Percentiles rank a stretch among this genome's conserved stretches.
Evolutionary conservation across 2,797 vertebrate genomes (phyloP).

Genomic region (Myotis planiceps): DNA sequence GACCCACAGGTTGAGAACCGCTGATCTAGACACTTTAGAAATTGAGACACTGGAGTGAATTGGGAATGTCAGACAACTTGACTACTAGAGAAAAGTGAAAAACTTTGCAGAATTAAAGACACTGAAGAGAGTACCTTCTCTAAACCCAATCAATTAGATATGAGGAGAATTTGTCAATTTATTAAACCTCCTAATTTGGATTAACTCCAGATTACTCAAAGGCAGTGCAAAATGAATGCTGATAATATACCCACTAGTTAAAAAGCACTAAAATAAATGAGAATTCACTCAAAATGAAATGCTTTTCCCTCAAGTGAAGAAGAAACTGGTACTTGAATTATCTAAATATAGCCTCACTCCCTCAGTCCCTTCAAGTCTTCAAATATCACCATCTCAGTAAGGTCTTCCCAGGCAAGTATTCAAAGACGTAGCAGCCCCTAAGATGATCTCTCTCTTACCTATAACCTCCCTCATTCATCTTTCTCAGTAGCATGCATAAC

Average conservation of each 20-base stretch:
- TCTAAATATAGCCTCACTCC: neutral
- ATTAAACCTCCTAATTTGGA: neutral
- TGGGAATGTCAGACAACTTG: neutral
- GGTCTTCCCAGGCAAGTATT: neutral
- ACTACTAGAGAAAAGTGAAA: neutral
- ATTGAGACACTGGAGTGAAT: neutral
- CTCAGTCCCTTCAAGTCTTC: neutral
- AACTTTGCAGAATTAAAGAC: neutral
- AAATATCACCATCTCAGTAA: neutral
- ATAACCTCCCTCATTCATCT: neutral
- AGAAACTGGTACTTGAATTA: neutral
- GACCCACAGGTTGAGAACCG: no score
- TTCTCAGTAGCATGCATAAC: neutral
- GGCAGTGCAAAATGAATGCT: neutral
- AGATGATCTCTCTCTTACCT: no score
- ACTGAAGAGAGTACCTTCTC: neutral
- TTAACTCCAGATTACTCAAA: neutral
- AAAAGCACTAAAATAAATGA: neutral
- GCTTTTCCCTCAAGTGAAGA: neutral
- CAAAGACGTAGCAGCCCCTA: neutral
- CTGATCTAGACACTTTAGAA: neutral
- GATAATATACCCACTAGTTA: neutral
- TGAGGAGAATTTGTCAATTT: neutral
- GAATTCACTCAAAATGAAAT: conserved; percentile 1
- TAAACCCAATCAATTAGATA: neutral